Evolutionary conservation across 1,140 invertebrate genomes (phyloP).

Genomic region (Zaprionus davidi): DNA sequence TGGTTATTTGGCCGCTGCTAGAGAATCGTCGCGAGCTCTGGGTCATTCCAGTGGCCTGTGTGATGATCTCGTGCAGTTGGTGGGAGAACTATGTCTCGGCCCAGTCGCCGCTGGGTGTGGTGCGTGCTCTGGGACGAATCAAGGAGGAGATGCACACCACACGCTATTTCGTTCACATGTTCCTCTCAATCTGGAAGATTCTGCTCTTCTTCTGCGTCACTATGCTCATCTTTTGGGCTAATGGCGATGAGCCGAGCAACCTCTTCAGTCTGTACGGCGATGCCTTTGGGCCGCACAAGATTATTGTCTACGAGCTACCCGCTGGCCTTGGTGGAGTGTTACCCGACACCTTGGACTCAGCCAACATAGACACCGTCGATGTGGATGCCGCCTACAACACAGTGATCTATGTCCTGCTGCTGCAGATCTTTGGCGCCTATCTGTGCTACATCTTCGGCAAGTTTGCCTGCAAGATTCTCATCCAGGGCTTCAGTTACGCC

Average conservation of each 20-base stretch:
- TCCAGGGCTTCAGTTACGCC: conserved; percentile 98
- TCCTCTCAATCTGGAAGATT: conserved; percentile 95
- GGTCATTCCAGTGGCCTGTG: conserved; percentile 92
- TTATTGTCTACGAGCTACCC: conserved; percentile 90
- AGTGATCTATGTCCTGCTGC: conserved; percentile 91
- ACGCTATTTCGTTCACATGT: conserved; percentile 94
- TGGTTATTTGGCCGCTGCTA: conserved; percentile 94
- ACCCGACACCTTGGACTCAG: conserved; percentile 90
- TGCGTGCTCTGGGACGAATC: conserved; percentile 91
- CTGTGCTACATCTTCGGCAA: conserved; percentile 96
- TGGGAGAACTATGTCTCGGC: conserved; percentile 98
- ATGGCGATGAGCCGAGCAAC: conserved; percentile 90
- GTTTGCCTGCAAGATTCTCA: conserved; percentile 98
- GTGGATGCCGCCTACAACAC: conserved; percentile 89
- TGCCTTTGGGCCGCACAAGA: conserved; percentile 91
- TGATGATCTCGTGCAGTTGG: conserved; percentile 96
- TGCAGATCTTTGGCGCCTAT: conserved; percentile 93
- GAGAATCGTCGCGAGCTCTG: conserved; percentile 90
- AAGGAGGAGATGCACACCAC: conserved; percentile 92
- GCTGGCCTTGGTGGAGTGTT: conserved; percentile 85
- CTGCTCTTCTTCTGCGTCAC: conserved; percentile 91
- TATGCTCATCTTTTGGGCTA: conserved; percentile 89
- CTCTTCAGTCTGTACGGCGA: conserved; percentile 90
- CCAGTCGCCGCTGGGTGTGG: conserved; percentile 91
- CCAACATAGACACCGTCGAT: conserved; percentile 89